Evolutionary conservation across 2,797 vertebrate genomes (phyloP), one percentile per base, ranked within the genome.

Genomic region (Thunnus albacares): DNA sequence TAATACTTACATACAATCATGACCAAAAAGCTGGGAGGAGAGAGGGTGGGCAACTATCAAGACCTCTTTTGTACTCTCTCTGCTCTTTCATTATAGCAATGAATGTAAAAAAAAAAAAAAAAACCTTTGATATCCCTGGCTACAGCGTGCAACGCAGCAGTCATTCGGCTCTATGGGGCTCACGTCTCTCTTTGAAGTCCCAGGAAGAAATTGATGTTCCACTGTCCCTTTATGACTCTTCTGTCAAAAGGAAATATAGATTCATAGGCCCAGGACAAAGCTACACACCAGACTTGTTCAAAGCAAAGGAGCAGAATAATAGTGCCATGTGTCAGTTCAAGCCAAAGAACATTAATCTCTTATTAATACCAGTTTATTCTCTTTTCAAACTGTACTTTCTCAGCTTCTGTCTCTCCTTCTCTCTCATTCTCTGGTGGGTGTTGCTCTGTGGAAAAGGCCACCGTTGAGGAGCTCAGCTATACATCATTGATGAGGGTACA

Each of bases 401-500:
- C 56, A 22, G 76, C 85, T 68, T 88, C 86, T 79, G 71, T 86
- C 83, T 79, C 71, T 64, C 38, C 66, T 51, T 60, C 66, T 65
- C 57, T 35, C 59, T 78, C 71, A 13, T 72, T 81, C 85, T 89
- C 83, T 47, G 77, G 81, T 47, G 89, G 80, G 64, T 63, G 63
- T 59, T 80, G 76, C 87, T 91, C 88, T 79, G 82, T 69, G 82
- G 85, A 86, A 74, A 83, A 91, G 82, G 90, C 82, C 91, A 85
- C 88, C 86, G 80, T 70, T 81, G 88, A 93, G 72, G 87, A 87
- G 87, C 90, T 90, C 82, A 62, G 86, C 92, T 82, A 88, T 94
- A 94, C 91, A 91, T 95, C 91, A 95, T 77, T 92, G 93, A 94
- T 94, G 92, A 94, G 86, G 86, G 73, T 87, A 92, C 93, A 94